These are phyloP conservation scores for Novumbra hubbsi DNA, from an alignment of 2,797 vertebrate species.

Conservation along the genomic window DNA sequence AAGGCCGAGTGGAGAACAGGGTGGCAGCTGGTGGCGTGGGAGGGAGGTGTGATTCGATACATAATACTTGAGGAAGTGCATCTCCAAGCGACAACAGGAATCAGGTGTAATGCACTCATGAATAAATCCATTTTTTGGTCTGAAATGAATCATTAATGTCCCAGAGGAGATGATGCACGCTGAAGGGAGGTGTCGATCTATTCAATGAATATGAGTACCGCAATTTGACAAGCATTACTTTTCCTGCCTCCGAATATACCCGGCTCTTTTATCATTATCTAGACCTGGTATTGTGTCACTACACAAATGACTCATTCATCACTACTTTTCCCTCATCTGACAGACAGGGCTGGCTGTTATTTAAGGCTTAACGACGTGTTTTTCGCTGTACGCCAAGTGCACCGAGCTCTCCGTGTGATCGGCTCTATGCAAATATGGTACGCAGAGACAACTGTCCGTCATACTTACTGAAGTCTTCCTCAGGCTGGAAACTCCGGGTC, in stretches of 20 bases:
- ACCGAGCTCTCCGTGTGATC: not conserved
- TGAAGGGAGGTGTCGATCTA: slow-evolving; percentile 9
- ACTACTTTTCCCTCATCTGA: slow-evolving; percentile 7
- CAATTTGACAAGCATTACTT: slow-evolving; percentile 47
- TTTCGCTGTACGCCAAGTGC: not conserved
- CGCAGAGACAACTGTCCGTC: slow-evolving; percentile 1
- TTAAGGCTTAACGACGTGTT: not conserved
- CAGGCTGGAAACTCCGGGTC: no score
- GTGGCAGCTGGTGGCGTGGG: slow-evolving; percentile 46
- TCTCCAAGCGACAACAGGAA: slow-evolving; percentile 52
- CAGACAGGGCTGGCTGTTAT: not conserved
- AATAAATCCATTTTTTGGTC: slow-evolving; percentile 56
- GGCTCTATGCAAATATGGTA: not conserved
- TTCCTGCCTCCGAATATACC: not conserved
- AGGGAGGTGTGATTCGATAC: slow-evolving; percentile 42
- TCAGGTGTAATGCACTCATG: slow-evolving; percentile 66
- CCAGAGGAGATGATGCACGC: slow-evolving; percentile 31
- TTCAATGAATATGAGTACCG: slow-evolving; percentile 30
- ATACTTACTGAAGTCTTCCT: not conserved
- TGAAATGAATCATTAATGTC: slow-evolving; percentile 64
- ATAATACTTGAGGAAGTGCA: slow-evolving; percentile 61
- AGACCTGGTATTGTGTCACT: not conserved
- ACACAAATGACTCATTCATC: slow-evolving; percentile 4
- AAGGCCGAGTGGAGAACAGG: slow-evolving; percentile 19
- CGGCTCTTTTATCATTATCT: not conserved